Evolutionary conservation across 1,140 invertebrate species (phyloP), one percentile per base, ranked within the genome.

Genomic region (Aphelinus certus): DNA sequence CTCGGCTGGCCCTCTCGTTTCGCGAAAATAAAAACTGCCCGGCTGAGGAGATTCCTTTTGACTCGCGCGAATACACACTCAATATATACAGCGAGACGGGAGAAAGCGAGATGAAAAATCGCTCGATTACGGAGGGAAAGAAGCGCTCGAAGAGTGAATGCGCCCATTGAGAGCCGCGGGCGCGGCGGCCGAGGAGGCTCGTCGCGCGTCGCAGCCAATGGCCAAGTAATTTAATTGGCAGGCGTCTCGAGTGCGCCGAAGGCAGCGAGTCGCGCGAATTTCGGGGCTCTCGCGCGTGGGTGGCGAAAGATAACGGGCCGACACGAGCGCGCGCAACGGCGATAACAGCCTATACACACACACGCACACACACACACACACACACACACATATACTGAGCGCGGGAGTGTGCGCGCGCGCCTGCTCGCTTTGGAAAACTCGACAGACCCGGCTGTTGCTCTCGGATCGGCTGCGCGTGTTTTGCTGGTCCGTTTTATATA

Each of bases 181-280:
- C 1, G 3, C 1, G 43, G 43, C 7, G 43, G 3, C 4, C 6
- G 69, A 55, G 49, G 51, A 62, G 9, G 47, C 46, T 56, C 53
- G 51, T 71, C 70, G 7, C 6, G n/a, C 48, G 46, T 62, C n/a
- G 42, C 3, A n/a, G 47, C 10, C 61, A 2, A 43, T 42, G n/a
- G 43, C 10, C 42, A 3, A 3, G 81, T 81, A 82, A 80, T 81
- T 81, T 82, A 81, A 85, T 83, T 84, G 81, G 79, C 77, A 79
- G 81, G 80, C 80, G 80, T 83, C 81, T 83, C 81, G 73, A 84
- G 81, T 78, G 76, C 51, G 78, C 69, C 56, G 78, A 75, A 80
- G 82, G 81, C 72, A 81, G 75, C 26, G 26, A 73, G 67, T 71
- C 71, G 63, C 43, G 7, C 45, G 2, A 58, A 58, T 1, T 51